phyloP scores from a whole-genome alignment of 2,888 invertebrate species.

The Mellilla xanthometata region DNA sequence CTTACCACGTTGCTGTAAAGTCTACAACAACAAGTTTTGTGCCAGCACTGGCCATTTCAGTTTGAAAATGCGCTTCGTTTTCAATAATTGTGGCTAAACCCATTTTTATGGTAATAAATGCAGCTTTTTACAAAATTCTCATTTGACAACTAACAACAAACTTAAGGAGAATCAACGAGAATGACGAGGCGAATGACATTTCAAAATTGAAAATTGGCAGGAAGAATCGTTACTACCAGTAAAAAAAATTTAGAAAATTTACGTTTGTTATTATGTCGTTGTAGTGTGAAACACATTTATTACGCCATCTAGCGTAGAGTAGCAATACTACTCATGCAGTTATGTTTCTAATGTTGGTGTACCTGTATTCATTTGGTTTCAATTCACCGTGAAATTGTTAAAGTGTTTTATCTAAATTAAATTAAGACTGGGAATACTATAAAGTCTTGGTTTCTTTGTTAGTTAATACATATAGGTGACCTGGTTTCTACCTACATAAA shows the following conservation, averaged over 20 bases:
- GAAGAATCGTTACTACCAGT: neutral
- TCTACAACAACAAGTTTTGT: conserved; percentile 96
- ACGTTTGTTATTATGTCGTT: too few species aligned
- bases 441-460: too few species aligned
- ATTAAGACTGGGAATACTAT: too few species aligned
- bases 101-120: conserved; percentile 55
- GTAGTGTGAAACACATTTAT: too few species aligned
- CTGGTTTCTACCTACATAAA: too few species aligned
- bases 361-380: too few species aligned
- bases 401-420: too few species aligned
- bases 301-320: too few species aligned
- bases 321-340: too few species aligned
- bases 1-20: conserved; percentile 96
- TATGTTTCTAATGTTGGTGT: too few species aligned
- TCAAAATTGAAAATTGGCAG: conserved; percentile 44
- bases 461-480: too few species aligned
- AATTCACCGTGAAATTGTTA: too few species aligned
- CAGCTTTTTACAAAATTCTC: conserved; percentile 29
- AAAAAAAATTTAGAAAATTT: neutral
- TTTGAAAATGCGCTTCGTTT: conserved; percentile 91
- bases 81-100: conserved; percentile 85
- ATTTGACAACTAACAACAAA: conserved; percentile 51
- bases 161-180: conserved; percentile 4
- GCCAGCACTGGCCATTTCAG: conserved; percentile 92
- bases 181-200: conserved; percentile 47